Evolutionary conservation across 1,140 invertebrate species (phyloP), one percentile per base, ranked within the genome.

Genomic region (Nymphalis io): DNA sequence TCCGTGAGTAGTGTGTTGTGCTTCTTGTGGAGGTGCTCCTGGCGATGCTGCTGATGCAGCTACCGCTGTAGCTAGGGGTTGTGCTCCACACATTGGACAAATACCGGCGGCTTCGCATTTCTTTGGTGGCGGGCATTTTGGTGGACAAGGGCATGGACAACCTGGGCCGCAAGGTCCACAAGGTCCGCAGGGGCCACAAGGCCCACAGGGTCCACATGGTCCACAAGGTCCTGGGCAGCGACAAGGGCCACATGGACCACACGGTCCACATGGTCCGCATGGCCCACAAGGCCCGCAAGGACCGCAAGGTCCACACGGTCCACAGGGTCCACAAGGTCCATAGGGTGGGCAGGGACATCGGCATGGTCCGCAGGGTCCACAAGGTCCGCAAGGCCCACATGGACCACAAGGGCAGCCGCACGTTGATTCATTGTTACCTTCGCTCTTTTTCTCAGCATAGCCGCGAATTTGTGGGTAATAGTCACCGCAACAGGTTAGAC

Each of bases 61-160:
- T 13, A 71, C 61, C 33, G 61, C 59, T 40, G 70, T 62, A 13
- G 64, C 63, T 12, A 69, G 53, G 33, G 67, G 55, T 51, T 74
- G 59, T 21, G 64, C 65, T 38, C 63, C 71, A 55, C 78, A 78
- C 2, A 62, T 18, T 8, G 80, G 70, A 38, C 79, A 83, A 1
- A 27, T 27, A 23, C 58, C 20, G 15, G 60, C 69, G 46, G 60
- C 66, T 68, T 80, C 74, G 55, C 79, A 83, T 65, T 81, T 82
- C 46, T 85, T 84, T 12, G 75, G 68, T 33, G 79, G 60, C 16
- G 68, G 48, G 68, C 71, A 53, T 65, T 73, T 68, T 16, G 74
- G 60, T 80, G 95, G 94, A 44, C 75, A 74, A 0, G 79, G 74
- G 16, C 77, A 80, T 33, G 74, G 79, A 1, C 73, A 61, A 40